These are phyloP conservation scores for Cottoperca gobio DNA, from an alignment of 2,797 vertebrate species.

Conservation along the genomic window DNA sequence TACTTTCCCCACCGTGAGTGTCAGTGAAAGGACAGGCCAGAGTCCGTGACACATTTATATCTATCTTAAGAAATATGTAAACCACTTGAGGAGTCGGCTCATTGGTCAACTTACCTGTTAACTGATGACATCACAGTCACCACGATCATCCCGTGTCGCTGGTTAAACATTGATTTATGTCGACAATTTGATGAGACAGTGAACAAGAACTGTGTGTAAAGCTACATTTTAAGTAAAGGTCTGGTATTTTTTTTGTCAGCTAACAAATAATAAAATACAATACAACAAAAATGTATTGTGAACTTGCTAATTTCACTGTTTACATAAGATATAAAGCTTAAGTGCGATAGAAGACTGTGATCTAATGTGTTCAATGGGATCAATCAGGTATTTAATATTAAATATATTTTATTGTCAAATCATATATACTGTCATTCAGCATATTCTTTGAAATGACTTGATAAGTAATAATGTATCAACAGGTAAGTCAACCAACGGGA, in stretches of 20 bases:
- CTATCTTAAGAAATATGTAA: conserved; percentile 39
- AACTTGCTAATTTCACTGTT: background rate
- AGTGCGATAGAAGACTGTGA: background rate
- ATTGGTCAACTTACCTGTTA: conserved; percentile 40
- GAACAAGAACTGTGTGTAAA: background rate
- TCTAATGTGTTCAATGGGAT: background rate
- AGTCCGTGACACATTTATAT: conserved; percentile 45
- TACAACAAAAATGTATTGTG: background rate
- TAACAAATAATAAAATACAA: background rate
- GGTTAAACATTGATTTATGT: background rate
- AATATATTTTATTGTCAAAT: background rate
- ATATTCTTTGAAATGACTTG: background rate
- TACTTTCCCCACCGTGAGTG: conserved; percentile 45
- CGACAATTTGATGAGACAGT: background rate
- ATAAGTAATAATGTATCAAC: background rate
- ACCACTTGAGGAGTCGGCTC: background rate
- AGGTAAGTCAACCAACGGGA: conserved; percentile 34
- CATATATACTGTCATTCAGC: background rate
- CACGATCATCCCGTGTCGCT: background rate
- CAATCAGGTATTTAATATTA: background rate
- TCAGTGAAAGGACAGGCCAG: conserved; percentile 31
- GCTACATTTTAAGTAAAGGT: background rate
- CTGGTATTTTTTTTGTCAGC: background rate
- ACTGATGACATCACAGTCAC: background rate
- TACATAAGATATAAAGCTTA: background rate